These are phyloP conservation scores for Ariolimax columbianus DNA, from an alignment of 2,888 invertebrate species.

Conservation along the genomic window DNA sequence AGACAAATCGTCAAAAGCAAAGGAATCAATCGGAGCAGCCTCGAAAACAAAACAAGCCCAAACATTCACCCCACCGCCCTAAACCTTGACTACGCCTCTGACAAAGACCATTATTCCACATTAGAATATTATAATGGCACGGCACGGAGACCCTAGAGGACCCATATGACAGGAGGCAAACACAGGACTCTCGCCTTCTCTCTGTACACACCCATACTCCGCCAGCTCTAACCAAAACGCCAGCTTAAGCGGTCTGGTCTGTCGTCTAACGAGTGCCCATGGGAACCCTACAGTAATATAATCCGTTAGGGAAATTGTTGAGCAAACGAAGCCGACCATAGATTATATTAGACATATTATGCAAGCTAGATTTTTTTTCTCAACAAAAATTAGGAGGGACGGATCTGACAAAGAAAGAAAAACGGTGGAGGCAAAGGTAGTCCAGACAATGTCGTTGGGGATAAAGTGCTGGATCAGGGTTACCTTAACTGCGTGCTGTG, in stretches of 20 bases:
- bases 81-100: background rate
- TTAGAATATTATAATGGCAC: background rate
- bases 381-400: background rate
- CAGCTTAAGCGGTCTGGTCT: background rate
- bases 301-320: background rate
- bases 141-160: background rate
- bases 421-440: background rate
- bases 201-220: background rate
- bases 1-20: too few species aligned
- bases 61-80: too few species aligned
- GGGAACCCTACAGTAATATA: background rate
- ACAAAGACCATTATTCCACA: background rate
- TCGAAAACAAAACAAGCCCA: too few species aligned
- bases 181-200: background rate
- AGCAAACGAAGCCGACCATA: background rate
- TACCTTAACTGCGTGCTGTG: too few species aligned
- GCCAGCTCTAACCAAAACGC: background rate
- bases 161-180: slow-evolving; percentile 7
- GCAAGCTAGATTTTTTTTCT: background rate
- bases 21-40: too few species aligned
- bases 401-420: background rate
- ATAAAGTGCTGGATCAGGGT: background rate
- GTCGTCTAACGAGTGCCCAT: background rate
- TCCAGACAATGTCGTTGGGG: background rate
- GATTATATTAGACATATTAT: slow-evolving; percentile 5